A percentile compares a stretch with the other conserved stretches of the same genome.
Evolutionary conservation across 2,113 vertebrate genomes (phyloP).

Genomic region (Nannobrachium achirus): DNA sequence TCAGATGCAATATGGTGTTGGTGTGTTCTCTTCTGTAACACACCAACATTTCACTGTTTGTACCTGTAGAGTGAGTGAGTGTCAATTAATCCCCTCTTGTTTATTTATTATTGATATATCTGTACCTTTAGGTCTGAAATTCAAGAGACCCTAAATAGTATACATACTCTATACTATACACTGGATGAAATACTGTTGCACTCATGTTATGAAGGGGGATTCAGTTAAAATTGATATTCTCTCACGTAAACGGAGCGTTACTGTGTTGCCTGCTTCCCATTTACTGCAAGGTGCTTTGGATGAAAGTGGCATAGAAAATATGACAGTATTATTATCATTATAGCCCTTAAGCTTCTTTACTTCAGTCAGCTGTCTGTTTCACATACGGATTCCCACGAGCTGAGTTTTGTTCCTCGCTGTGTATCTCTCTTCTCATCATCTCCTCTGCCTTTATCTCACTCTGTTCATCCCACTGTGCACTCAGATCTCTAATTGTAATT

Average conservation of each 20-base stretch:
- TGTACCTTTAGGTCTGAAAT: too few relatives aligned
- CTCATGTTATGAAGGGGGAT: too few relatives aligned
- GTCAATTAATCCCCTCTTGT: too few relatives aligned
- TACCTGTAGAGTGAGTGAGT: too few relatives aligned
- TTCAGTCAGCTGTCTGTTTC: constrained; percentile 48
- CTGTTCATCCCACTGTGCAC: constrained; percentile 53
- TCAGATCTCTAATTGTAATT: constrained; percentile 60
- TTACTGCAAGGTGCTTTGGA: background rate
- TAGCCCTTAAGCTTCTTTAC: constrained; percentile 41
- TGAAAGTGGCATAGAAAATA: constrained; percentile 33
- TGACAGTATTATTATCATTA: constrained; percentile 31
- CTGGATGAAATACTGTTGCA: too few relatives aligned
- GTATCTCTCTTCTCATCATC: constrained; percentile 46
- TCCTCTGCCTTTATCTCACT: constrained; percentile 49
- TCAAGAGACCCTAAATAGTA: too few relatives aligned
- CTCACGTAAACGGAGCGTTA: background rate
- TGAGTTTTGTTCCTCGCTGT: constrained; percentile 53
- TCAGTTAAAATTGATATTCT: too few relatives aligned
- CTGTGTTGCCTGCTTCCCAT: background rate
- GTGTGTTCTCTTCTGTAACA: too few relatives aligned
- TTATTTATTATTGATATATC: too few relatives aligned
- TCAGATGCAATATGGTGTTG: too few relatives aligned
- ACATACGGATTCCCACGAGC: constrained; percentile 41
- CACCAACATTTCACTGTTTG: too few relatives aligned
- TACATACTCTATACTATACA: too few relatives aligned